phyloP scores from a whole-genome alignment of 2,113 vertebrate species.

The Axis porcinus region DNA sequence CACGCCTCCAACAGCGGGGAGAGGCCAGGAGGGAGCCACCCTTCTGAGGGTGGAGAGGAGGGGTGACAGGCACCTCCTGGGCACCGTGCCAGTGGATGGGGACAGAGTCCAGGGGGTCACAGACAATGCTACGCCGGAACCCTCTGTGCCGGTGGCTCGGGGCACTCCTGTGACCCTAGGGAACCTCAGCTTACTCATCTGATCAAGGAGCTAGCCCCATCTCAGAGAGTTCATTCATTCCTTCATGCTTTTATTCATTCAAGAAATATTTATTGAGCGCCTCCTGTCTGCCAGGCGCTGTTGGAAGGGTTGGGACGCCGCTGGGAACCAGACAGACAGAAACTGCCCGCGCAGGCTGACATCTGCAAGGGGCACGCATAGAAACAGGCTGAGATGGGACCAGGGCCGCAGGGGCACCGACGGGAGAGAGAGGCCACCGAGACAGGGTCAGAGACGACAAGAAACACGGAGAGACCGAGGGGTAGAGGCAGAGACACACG shows the following conservation, averaged over 20 bases:
- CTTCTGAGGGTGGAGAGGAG: constrained; percentile 1
- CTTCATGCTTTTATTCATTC: background rate
- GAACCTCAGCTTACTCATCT: background rate
- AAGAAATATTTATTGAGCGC: background rate
- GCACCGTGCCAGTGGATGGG: background rate
- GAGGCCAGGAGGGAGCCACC: constrained; percentile 40
- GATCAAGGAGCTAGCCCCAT: background rate
- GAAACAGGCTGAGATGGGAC: too few species aligned
- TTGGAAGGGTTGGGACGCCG: accelerated
- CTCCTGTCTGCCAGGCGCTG: background rate
- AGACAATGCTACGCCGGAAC: accelerated
- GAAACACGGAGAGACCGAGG: background rate
- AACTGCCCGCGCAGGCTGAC: background rate
- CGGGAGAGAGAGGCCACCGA: background rate
- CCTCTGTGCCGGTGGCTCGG: background rate
- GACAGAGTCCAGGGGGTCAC: background rate
- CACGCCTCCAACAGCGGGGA: constrained; percentile 62
- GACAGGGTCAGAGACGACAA: background rate
- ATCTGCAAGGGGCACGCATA: accelerated
- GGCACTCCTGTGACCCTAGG: background rate
- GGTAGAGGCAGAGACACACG: background rate
- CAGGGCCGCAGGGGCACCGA: too few species aligned
- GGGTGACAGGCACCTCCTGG: background rate
- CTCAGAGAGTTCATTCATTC: background rate
- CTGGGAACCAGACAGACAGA: background rate